These are phyloP conservation scores for Lymantria monacha DNA, from an alignment of 2,888 invertebrate genomes.

Conservation along the genomic window DNA sequence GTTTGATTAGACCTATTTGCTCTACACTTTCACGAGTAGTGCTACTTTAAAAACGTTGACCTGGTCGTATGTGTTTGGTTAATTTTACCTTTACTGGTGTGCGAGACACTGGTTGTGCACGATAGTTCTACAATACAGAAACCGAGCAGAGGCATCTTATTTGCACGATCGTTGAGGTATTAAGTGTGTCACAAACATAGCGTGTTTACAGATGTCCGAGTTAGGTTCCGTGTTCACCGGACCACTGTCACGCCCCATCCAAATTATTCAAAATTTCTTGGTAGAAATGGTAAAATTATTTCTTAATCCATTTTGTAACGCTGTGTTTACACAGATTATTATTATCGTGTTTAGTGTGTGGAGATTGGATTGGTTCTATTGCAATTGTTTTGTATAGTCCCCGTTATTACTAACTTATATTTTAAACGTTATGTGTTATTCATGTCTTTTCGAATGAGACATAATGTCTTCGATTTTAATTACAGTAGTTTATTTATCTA, in stretches of 20 bases:
- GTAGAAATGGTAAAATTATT: slow-evolving; percentile 42
- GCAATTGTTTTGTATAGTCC: slow-evolving; percentile 15
- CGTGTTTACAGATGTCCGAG: slow-evolving; percentile 53
- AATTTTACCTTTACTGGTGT: slow-evolving; percentile 57
- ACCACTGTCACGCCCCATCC: slow-evolving; percentile 36
- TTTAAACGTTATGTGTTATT: too few relatives aligned
- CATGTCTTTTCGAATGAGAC: too few relatives aligned
- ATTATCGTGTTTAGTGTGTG: slow-evolving; percentile 28
- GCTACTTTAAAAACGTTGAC: slow-evolving; percentile 78
- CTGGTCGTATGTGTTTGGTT: slow-evolving; percentile 65
- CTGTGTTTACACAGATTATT: slow-evolving; percentile 36
- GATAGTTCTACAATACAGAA: slow-evolving; percentile 35
- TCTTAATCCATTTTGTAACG: slow-evolving; percentile 43
- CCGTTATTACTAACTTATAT: neutral
- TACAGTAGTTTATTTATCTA: too few relatives aligned
- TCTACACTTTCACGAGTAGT: slow-evolving; percentile 72
- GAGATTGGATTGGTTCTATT: slow-evolving; percentile 18
- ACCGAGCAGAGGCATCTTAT: slow-evolving; percentile 42
- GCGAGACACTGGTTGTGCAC: slow-evolving; percentile 39
- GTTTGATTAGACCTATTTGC: slow-evolving; percentile 71
- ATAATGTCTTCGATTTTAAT: too few relatives aligned
- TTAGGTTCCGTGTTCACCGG: slow-evolving; percentile 41
- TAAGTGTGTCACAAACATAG: slow-evolving; percentile 61
- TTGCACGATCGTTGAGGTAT: slow-evolving; percentile 54
- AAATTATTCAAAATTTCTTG: slow-evolving; percentile 50